Evolutionary conservation across 2,113 vertebrate genomes (phyloP).

Genomic region (Saimiri boliviensis): DNA sequence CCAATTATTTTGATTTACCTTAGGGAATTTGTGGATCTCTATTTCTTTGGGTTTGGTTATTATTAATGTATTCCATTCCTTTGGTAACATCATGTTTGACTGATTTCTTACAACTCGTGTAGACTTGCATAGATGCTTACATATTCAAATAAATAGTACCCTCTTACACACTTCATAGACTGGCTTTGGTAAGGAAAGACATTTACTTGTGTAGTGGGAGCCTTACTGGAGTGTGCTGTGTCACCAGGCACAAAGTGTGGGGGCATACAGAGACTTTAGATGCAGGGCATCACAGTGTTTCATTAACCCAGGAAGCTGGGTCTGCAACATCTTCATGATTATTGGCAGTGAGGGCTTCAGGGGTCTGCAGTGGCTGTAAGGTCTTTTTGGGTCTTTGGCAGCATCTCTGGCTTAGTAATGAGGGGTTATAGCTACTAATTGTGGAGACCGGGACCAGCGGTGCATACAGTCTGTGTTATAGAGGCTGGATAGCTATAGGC

Average conservation of each 20-base stretch:
- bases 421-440: neutral
- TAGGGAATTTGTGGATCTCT: neutral
- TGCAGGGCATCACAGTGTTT: neutral
- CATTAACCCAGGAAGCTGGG: neutral
- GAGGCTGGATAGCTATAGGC: neutral
- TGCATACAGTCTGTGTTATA: neutral
- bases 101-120: neutral
- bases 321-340: neutral
- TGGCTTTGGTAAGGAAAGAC: neutral
- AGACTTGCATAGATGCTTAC: neutral
- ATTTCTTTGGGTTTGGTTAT: neutral
- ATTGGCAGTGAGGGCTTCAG: neutral
- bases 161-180: neutral
- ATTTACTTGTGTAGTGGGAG: neutral
- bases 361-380: neutral
- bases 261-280: neutral
- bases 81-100: neutral
- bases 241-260: neutral
- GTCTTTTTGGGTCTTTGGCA: neutral
- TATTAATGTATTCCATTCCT: neutral
- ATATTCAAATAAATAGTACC: neutral
- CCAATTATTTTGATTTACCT: neutral
- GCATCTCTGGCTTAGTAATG: neutral
- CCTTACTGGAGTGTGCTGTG: neutral
- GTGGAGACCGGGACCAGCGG: neutral